A percentile compares a stretch with the other conserved stretches of the same genome.
phyloP scores from a whole-genome alignment of 2,888 invertebrate genomes.

The Drosophila kuntzei region DNA sequence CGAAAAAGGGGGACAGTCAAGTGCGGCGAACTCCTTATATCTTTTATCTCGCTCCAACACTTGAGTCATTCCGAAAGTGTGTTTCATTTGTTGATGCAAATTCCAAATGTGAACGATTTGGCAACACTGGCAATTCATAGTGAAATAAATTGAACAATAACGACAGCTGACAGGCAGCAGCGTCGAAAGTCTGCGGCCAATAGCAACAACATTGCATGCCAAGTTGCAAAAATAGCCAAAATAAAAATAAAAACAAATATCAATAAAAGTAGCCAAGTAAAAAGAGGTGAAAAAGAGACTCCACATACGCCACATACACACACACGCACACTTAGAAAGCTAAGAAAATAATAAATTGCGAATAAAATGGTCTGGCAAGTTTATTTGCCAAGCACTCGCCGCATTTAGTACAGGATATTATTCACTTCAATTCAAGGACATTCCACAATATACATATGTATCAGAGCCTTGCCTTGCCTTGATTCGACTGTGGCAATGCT shows the following conservation, averaged over 20 bases:
- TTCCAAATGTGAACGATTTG: constrained; percentile 7
- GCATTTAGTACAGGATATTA: constrained; percentile 54
- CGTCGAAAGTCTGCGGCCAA: constrained; percentile 37
- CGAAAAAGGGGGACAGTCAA: not conserved
- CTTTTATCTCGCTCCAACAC: constrained; percentile 21
- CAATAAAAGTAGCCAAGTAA: constrained; percentile 54
- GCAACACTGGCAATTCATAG: constrained; percentile 29
- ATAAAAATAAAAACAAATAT: constrained; percentile 39
- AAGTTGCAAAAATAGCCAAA: constrained; percentile 62
- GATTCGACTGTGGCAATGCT: constrained; percentile 29
- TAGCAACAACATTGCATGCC: constrained; percentile 47
- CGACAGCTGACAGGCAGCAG: constrained; percentile 34
- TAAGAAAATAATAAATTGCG: constrained; percentile 22
- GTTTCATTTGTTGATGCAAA: constrained; percentile 5
- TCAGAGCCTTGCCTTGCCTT: constrained; percentile 9
- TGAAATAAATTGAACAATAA: constrained; percentile 15
- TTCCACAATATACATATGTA: constrained; percentile 6
- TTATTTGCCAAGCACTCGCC: constrained; percentile 56
- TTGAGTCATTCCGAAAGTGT: constrained; percentile 39
- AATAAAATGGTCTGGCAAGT: constrained; percentile 34
- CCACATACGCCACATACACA: too few species aligned
- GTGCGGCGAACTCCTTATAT: constrained; percentile 41
- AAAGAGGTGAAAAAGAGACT: constrained; percentile 24
- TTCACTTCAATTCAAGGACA: constrained; percentile 71
- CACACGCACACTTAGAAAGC: constrained; percentile 1